Conservation (phyloP, 2,888 invertebrate genomes). For the Spodoptera littoralis region DNA sequence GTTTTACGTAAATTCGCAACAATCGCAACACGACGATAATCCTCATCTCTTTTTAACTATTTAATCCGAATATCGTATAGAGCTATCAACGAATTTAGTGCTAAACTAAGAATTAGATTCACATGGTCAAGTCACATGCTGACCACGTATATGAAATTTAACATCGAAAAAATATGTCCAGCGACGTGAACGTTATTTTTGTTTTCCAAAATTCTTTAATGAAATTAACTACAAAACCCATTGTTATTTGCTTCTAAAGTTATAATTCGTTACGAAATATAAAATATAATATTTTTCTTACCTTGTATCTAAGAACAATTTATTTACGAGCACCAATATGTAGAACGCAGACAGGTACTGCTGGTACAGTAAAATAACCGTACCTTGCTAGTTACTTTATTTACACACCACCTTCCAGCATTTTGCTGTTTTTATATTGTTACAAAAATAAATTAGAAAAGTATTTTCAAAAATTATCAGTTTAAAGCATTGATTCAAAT, state of each 20-base stretch:
- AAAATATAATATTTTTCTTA: conserved; percentile 34
- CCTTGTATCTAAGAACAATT: conserved; percentile 39
- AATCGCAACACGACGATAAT: conserved; percentile 19
- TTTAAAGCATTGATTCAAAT: neutral
- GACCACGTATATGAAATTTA: conserved; percentile 50
- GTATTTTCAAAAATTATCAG: neutral
- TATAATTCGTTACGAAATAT: neutral
- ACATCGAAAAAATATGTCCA: neutral
- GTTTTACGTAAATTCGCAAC: conserved; percentile 61
- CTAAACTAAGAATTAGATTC: conserved; percentile 11
- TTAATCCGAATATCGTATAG: neutral
- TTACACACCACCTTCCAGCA: conserved; percentile 57
- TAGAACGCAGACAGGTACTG: conserved; percentile 57
- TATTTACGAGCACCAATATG: conserved; percentile 37
- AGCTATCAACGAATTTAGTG: neutral
- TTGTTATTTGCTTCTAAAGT: neutral
- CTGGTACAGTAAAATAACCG: conserved; percentile 60
- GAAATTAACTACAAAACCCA: conserved; percentile 3
- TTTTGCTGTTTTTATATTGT: conserved; percentile 28
- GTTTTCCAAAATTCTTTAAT: conserved; percentile 6
- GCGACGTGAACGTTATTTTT: conserved; percentile 1
- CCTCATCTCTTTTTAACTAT: conserved; percentile 1
- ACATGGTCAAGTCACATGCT: conserved; percentile 57
- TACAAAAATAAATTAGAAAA: conserved; percentile 5
- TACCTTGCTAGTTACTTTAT: conserved; percentile 62